Percentiles rank a stretch among this genome's conserved stretches.
These are phyloP conservation scores for Haemorhous mexicanus DNA, from an alignment of 2,113 vertebrate genomes.

Conservation along the genomic window DNA sequence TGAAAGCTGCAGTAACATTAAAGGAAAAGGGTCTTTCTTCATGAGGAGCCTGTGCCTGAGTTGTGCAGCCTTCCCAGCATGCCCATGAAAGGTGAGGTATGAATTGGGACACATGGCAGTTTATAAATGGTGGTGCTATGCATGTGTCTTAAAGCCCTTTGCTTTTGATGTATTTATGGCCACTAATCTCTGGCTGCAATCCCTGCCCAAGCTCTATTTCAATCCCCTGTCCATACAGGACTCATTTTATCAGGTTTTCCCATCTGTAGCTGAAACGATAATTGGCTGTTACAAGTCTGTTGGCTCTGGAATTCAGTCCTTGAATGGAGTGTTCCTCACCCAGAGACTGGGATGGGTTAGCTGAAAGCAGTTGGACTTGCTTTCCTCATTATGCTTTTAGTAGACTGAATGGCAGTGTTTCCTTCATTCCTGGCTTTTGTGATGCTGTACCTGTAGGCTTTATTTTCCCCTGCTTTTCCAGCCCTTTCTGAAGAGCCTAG, in stretches of 20 bases:
- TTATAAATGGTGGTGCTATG: conserved; percentile 32
- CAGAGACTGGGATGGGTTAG: not conserved
- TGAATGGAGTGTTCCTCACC: conserved; percentile 24
- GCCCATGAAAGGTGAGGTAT: conserved; percentile 43
- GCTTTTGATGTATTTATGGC: conserved; percentile 44
- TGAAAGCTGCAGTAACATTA: not conserved
- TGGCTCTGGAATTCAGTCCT: conserved; percentile 39
- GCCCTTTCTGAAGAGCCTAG: not conserved
- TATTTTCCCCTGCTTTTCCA: not conserved
- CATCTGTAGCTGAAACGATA: conserved; percentile 23
- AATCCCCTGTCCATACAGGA: conserved; percentile 15
- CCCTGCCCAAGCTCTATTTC: conserved; percentile 49
- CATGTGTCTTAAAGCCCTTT: conserved; percentile 21
- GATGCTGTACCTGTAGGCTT: not conserved
- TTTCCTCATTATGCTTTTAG: conserved; percentile 9
- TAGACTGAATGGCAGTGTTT: not conserved
- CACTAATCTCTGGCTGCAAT: conserved; percentile 43
- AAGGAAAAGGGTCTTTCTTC: not conserved
- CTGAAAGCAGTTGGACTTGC: conserved; percentile 14
- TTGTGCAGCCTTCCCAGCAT: not conserved
- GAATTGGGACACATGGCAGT: not conserved
- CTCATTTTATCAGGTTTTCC: conserved; percentile 59
- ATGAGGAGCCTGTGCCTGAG: not conserved
- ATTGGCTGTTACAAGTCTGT: conserved; percentile 41
- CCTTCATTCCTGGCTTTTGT: not conserved